Evolutionary conservation across 1,140 invertebrate genomes (phyloP).

Genomic region (Bombus cullumanus): DNA sequence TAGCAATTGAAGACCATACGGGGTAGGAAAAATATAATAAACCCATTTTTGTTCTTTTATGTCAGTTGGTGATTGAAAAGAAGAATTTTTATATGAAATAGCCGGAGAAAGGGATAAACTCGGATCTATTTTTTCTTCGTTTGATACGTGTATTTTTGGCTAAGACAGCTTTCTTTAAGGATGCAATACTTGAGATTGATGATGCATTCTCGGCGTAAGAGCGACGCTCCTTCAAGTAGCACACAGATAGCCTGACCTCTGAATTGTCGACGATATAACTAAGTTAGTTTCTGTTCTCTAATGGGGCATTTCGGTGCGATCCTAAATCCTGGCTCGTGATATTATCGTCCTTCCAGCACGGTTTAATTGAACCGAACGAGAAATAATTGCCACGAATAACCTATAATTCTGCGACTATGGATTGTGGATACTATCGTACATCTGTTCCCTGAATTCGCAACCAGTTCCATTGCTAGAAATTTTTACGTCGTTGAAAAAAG

Average conservation of each 20-base stretch:
- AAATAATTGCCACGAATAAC: conserved; percentile 73
- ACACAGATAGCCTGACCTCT: conserved; percentile 6
- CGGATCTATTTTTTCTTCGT: no score
- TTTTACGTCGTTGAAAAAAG: not conserved
- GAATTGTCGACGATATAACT: conserved; percentile 67
- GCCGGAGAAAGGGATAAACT: not conserved
- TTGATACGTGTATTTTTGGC: not conserved
- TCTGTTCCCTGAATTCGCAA: not conserved
- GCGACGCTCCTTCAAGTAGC: conserved; percentile 18
- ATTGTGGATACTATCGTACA: not conserved
- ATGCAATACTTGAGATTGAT: not conserved
- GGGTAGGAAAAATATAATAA: no score
- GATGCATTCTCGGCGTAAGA: not conserved
- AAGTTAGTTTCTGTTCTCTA: conserved; percentile 75
- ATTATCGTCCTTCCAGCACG: conserved; percentile 68
- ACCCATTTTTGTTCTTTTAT: no score
- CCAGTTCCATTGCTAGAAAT: not conserved
- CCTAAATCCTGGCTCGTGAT: conserved; percentile 71
- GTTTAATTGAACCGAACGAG: conserved; percentile 79
- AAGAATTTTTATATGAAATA: no score
- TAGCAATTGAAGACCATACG: no score
- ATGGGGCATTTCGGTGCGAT: conserved; percentile 72
- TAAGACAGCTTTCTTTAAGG: not conserved
- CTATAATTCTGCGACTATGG: no score
- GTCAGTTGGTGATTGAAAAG: no score